Base-by-base conservation (phyloP, 2,113 vertebrate genomes). In the Sphaerodactylus townsendi region DNA sequence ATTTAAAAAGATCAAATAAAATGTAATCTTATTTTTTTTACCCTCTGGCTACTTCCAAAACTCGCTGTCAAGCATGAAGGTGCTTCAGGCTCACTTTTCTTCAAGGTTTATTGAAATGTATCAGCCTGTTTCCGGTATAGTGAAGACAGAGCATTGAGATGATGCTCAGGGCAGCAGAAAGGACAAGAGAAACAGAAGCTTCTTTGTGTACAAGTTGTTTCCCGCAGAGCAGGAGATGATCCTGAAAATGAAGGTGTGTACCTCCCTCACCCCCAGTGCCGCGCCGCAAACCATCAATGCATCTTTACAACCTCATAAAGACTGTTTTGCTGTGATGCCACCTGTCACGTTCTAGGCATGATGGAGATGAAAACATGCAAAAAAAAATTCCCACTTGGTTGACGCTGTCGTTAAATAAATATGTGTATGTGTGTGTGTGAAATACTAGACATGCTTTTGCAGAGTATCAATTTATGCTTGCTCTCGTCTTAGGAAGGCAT, bases 181-280 rank as follows among this genome's bases (percentile, higher is more conserved):
- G 80, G 76, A 50, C 7, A 65, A 87, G 73, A 90, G 83, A 89
- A 90, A 86, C 87, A 72, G 82, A 89, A 88, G 79, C 75, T 79
- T 84, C 81, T 3, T 0, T 44, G 62, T 65, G 35, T 89, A 1
- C 39, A 74, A 79, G 65, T 86, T 88, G 50, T 89, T 91, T 90
- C 69, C 79, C 56, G 85, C 30, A 0, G 1, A 89, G 84, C 9
- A 85, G 83, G 88, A 81, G 79, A 68, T 85, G 86, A 88, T 87
- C 72, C 84, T 77, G 82, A 65, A 89, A 92, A 91, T 91, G 10
- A 90, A 91, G 48, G 88, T 91, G 82, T 77, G 0, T 86, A 74
- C 91, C 91, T 91, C 81, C 88, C 71, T 80, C 48, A 56, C n/a
- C 62, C 79, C 44, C 9, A 48, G 0, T 62, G 28, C 79, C 4